phyloP scores from a whole-genome alignment of 2,113 vertebrate species.

The Callithrix jacchus region DNA sequence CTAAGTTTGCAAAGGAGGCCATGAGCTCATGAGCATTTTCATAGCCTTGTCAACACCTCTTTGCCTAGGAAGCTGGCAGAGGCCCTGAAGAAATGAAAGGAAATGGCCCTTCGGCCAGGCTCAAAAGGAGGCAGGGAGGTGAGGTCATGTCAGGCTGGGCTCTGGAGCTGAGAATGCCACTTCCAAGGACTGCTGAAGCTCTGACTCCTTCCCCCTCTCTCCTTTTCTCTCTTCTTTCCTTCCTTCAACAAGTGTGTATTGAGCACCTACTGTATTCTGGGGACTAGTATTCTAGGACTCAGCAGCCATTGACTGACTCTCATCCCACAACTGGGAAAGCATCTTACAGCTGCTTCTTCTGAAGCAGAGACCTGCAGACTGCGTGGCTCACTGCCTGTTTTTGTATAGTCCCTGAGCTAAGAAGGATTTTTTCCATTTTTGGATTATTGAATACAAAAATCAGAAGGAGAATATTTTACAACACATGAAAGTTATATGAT shows the following conservation, averaged over 20 bases:
- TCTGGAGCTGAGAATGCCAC: background rate
- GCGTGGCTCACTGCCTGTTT: accelerated
- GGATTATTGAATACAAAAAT: background rate
- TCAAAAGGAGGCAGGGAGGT: background rate
- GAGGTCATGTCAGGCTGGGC: background rate
- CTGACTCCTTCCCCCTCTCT: background rate
- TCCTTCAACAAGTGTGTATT: background rate
- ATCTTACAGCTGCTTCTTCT: background rate
- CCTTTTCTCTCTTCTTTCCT: background rate
- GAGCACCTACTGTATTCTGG: background rate
- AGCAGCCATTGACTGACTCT: background rate
- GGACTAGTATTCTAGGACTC: background rate
- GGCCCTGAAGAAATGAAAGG: background rate
- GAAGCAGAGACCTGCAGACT: background rate
- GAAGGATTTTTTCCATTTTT: background rate
- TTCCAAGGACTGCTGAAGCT: background rate
- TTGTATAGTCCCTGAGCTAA: background rate
- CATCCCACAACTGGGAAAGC: background rate
- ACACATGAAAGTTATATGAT: background rate
- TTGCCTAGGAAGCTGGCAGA: background rate
- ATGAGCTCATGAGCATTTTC: background rate
- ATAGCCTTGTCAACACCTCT: background rate
- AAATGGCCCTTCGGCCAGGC: background rate
- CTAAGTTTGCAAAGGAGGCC: background rate
- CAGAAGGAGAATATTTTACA: background rate